Base-by-base conservation (phyloP, 2,113 vertebrate genomes). In the Excalfactoria chinensis region DNA sequence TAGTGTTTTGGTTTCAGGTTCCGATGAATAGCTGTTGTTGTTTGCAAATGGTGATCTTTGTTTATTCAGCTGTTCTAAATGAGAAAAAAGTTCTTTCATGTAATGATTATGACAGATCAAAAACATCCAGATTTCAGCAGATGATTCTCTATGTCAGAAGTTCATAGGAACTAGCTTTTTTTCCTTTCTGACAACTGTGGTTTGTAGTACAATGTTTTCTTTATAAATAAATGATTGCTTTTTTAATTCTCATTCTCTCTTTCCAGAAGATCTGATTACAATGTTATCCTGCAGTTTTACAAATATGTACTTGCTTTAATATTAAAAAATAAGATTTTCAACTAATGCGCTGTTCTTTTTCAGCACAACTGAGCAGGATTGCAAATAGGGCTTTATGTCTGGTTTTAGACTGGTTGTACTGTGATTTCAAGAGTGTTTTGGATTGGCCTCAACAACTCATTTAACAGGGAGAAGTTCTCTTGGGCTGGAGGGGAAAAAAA, bases 351-450 rank as follows among this genome's bases (percentile, higher is more conserved):
- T 66, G 43, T 41, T 17, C 48, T 35, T 71, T 71, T 75, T 63
- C 76, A 68, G 3, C 17, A 28, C 32, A 78, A 44, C 17, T 11
- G 49, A 19, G 10, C 17, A 34, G 55, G 64, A 66, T 7, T 0
- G 0, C 5, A 3, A 21, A 4, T 6, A 13, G 32, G 32, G 40
- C 25, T 77, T 84, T 66, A 5, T 3, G 6, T 67, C 10, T 7
- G 23, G 14, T 9, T 40, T 46, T 58, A 34, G 48, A 14, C 7
- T 30, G 21, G 7, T 8, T 41, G 7, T 19, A 9, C 28, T 58
- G 5, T 44, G 32, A 12, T 56, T 51, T 41, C 26, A 35, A 46
- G 25, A 13, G 23, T 43, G 17, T 53, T 81, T 25, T 84, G 35
- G 64, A 1, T 6, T 46, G n/a, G 34, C 35, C 78, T 58, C 30